Evolutionary conservation across 35 echinoderm and acorn worm species (phyloP), one percentile per base, ranked within the genome.

Genomic region (Diadema setosum): DNA sequence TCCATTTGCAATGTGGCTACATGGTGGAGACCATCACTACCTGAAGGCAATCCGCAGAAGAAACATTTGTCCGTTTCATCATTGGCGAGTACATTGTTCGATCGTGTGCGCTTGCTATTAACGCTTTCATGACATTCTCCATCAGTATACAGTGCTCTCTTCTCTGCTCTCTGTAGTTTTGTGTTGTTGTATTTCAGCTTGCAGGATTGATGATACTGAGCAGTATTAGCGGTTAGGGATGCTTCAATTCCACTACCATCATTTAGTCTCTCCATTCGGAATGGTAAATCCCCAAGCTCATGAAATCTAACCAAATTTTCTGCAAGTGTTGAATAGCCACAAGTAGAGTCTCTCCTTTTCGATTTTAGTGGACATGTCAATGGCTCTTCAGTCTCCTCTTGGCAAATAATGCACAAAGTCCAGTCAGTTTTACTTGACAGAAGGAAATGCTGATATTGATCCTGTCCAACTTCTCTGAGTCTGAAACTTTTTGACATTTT

Each of bases 151-250:
- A 9, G n/a, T n/a, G 9, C n/a, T 52, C 48, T n/a, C 48, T 52
- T 52, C n/a, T 52, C 48, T 52, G 48, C 48, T 11, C n/a, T 52
- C 48, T n/a, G 48, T 52, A 52, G 48, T n/a, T 52, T 52, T 9
- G 41, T 60, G 1, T 16, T 61, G 32, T 76, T 75, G 26, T 39
- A 58, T 49, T 52, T 58, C 5, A 56, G 27, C 39, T 26, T 43
- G 55, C 90, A 87, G 41, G 86, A 55, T 74, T 87, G 44, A 60
- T 91, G 89, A 56, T 60, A 91, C 43, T 91, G 84, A 1, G 82
- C 89, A 14, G 18, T 45, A 42, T 85, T 41, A 8, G 30, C 37
- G n/a, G 64, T 43, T 35, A 92, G 33, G 21, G 90, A 58, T 25
- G 43, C 85, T 82, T 81, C 85, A 33, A 82, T 65, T 18, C 85